Conservation (phyloP, 2,113 vertebrate genomes). For the Engystomops pustulosus region DNA sequence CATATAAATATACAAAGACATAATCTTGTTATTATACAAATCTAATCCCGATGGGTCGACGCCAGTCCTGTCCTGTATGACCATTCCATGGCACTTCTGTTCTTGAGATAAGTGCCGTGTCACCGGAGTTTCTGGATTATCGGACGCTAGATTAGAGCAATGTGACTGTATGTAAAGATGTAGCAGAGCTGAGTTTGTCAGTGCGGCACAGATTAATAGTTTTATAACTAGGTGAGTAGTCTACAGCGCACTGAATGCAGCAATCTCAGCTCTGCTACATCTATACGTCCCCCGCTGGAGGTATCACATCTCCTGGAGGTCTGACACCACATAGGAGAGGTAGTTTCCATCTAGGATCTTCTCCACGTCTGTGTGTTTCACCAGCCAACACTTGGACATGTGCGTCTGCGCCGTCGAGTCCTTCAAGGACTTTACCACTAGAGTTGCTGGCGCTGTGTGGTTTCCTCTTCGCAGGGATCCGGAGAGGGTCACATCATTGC, state of each 20-base stretch:
- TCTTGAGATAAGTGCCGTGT: background rate
- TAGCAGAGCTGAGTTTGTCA: background rate
- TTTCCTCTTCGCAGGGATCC: slow-evolving; percentile 69
- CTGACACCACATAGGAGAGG: slow-evolving; percentile 73
- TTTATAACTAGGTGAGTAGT: too few species aligned
- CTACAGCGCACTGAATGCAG: too few species aligned
- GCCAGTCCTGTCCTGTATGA: background rate
- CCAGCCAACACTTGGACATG: slow-evolving; percentile 76
- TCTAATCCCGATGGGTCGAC: background rate
- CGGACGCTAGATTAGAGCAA: background rate
- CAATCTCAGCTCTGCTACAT: background rate
- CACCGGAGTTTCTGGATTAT: background rate
- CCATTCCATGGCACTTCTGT: background rate
- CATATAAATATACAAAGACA: slow-evolving; percentile 14
- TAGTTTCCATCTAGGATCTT: slow-evolving; percentile 76
- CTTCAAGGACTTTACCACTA: slow-evolving; percentile 78
- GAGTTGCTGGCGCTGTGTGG: slow-evolving; percentile 66
- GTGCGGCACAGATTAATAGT: background rate
- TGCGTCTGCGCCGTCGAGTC: slow-evolving; percentile 71
- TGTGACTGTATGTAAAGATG: background rate
- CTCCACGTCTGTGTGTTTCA: slow-evolving; percentile 73
- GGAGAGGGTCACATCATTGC: slow-evolving; percentile 26
- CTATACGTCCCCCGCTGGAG: background rate
- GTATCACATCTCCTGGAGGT: slow-evolving; percentile 31
- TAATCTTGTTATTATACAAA: background rate